Base-by-base conservation (phyloP, 1,140 invertebrate species). In the Ceratitis capitata region DNA sequence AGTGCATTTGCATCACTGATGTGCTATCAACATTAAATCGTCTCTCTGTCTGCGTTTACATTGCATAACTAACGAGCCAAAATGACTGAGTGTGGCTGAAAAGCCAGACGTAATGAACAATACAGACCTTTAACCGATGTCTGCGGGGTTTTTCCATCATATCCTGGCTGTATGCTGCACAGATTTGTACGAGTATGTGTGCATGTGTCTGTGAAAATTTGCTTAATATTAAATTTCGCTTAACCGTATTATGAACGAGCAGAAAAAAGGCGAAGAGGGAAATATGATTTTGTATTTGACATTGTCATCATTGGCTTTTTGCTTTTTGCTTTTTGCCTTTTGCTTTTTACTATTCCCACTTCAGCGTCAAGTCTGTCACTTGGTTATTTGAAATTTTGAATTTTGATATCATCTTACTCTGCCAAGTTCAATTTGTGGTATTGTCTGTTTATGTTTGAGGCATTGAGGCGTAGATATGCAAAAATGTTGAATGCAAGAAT, bases 141-240 rank as follows among this genome's bases (percentile, higher is more conserved):
- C 69, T 78, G 69, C 23, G 35, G 19, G 7, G 6, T 19, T 78
- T 23, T 47, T 78, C 1, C n/a, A 42, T n/a, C 39, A 39, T 74
- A 9, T 39, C 5, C 26, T 29, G 26, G 26, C 35, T 19, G 14
- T 42, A 0, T 74, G 32, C n/a, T n/a, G n/a, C n/a, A n/a, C n/a
- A n/a, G n/a, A n/a, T n/a, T n/a, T n/a, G n/a, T n/a, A n/a, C n/a
- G n/a, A 2, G 29, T 19, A 45, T 45, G 35, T 10, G 69, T 23
- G 0, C 9, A 39, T 45, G 39, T 35, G 69, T 53, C 12, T 42
- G 69, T 78, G 69, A 6, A 45, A 78, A 45, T 78, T 78, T 78
- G 39, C 69, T 78, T 78, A 78, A 78, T 78, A 78, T 78, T 78
- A 78, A 78, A 78, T 78, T 78, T 78, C 69, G 69, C 69, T 78